Evolutionary conservation across 2,113 vertebrate genomes (phyloP).

Genomic region (Perca fluviatilis): DNA sequence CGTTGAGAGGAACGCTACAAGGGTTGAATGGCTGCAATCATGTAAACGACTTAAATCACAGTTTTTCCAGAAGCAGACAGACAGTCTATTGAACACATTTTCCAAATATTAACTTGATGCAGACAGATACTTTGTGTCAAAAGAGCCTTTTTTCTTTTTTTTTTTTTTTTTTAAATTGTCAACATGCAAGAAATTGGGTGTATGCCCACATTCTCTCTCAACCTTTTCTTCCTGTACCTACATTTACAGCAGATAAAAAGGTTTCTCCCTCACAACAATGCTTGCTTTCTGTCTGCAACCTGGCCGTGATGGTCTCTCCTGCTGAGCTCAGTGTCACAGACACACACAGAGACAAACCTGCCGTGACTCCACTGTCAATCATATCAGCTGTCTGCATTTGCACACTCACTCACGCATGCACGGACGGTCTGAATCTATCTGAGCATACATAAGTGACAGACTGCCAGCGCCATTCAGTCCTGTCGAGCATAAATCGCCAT

Average conservation of each 20-base stretch:
- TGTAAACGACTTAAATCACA: background rate
- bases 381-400: conserved; percentile 59
- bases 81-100: background rate
- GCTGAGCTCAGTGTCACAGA: conserved; percentile 35
- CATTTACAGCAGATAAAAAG: conserved; percentile 17
- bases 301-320: conserved; percentile 16
- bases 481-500: conserved; percentile 54
- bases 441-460: conserved; percentile 70
- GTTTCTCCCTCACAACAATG: conserved; percentile 39
- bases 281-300: conserved; percentile 24
- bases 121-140: background rate
- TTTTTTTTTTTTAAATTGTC: background rate
- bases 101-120: background rate
- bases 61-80: background rate
- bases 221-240: background rate
- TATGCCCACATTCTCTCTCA: background rate
- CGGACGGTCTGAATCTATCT: conserved; percentile 42
- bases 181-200: background rate
- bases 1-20: conserved; percentile 13
- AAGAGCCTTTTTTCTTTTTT: background rate
- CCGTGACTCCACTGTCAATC: conserved; percentile 54
- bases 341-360: conserved; percentile 20
- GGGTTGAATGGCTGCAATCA: background rate
- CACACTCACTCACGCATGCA: conserved; percentile 21
- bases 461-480: conserved; percentile 65